Evolutionary conservation across 2,888 invertebrate genomes (phyloP), one percentile per base, ranked within the genome.

Genomic region (Aethes cnicana): DNA sequence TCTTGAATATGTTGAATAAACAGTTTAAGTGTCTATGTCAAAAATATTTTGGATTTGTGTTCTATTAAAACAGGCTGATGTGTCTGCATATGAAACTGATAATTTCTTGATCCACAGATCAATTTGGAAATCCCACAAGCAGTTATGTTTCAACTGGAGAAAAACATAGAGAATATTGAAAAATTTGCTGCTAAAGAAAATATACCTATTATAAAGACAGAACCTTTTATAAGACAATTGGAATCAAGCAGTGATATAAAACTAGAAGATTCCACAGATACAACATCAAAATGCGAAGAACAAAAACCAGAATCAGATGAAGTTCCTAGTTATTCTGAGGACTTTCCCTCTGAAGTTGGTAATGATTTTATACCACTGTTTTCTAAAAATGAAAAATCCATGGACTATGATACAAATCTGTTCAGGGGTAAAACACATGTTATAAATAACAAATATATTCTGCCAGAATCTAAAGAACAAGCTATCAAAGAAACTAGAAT

Each of bases 141-240:
- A 2, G 49, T 49, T 11, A 35, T 49, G 18, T 9, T 9, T 20
- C 11, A 28, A 17, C 35, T 42, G 2, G 9, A 17, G 2, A 11
- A 16, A 21, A 20, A 49, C n/a, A 35, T 49, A 25, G 2, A 49
- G 28, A 42, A 7, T 35, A 49, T 49, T 17, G 49, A 49, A 8
- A 35, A 18, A 8, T 28, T 49, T 7, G 49, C 49, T 28, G 35
- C 23, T 17, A 63, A 58, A 39, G 42, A 47, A 30, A 46, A 43
- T 14, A 49, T 49, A 35, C 14, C 26, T 1, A 8, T 49, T 20
- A 35, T 11, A 7, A 42, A 7, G 21, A 9, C 35, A 12, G 35
- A 42, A 14, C 28, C 35, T 21, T 49, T 49, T 17, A 20, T 35
- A 35, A 26, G 12, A 21, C 12, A 42, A 26, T 9, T 4, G 9